Percentiles rank a stretch among this genome's conserved stretches.
phyloP scores from a whole-genome alignment of 2,113 vertebrate genomes.

The Catharus bicknelli region DNA sequence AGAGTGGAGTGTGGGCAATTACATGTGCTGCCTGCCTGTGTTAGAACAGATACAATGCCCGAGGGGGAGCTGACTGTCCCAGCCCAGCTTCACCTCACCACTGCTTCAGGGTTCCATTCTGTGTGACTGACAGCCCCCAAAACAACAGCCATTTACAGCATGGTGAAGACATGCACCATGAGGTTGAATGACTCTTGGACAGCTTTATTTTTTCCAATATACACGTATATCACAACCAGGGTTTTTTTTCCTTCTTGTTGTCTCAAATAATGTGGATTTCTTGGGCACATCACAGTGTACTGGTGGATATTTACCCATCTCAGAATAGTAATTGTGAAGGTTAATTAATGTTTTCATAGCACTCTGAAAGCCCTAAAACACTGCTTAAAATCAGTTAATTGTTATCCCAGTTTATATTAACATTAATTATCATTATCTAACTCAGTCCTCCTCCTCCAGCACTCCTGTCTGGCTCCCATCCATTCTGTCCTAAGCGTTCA shows the following conservation, averaged over 20 bases:
- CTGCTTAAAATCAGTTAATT: neutral
- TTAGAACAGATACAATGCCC: neutral
- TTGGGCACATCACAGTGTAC: neutral
- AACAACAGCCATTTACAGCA: neutral
- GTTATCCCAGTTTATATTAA: neutral
- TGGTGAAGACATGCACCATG: neutral
- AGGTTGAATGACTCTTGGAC: neutral
- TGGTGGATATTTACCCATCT: neutral
- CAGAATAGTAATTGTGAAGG: neutral
- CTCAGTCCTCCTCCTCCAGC: neutral
- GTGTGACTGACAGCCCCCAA: neutral
- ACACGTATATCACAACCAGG: too few species aligned
- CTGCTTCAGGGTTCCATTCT: neutral
- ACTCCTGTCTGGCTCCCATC: neutral
- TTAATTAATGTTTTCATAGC: neutral
- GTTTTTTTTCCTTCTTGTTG: neutral
- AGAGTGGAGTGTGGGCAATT: constrained; percentile 37
- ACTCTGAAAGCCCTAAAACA: neutral
- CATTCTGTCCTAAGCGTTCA: neutral
- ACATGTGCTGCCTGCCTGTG: neutral
- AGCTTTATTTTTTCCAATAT: neutral
- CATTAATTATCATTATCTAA: neutral
- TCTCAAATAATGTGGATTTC: neutral
- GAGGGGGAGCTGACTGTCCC: neutral
- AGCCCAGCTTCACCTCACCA: neutral